Evolutionary conservation across 2,888 invertebrate genomes (phyloP), one percentile per base, ranked within the genome.

Genomic region (Dasypogon diadema): DNA sequence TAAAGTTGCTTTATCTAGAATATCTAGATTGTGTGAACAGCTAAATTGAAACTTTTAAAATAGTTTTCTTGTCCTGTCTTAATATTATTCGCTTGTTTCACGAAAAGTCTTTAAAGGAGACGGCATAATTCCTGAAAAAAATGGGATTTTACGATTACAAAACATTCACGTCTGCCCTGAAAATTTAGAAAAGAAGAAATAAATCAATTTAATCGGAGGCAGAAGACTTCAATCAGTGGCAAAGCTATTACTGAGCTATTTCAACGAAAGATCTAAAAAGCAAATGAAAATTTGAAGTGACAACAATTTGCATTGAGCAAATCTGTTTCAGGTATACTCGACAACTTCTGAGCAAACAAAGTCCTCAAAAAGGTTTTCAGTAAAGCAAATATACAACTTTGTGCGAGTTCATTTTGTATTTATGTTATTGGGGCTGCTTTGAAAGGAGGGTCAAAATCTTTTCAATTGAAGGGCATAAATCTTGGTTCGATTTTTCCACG

Each of bases 221-320:
- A n/a, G n/a, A n/a, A n/a, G n/a, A n/a, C n/a, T n/a, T n/a, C n/a
- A n/a, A n/a, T n/a, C n/a, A 37, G 60, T 37, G 21, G 42, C 42
- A 12, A 42, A 42, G 2, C 37, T 60, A 12, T 21, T 60, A 18
- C 60, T 18, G 16, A 10, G 30, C 30, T 16, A 18, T 30, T 14
- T 37, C 60, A 37, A n/a, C 16, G 16, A n/a, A 60, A 60, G 60
- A 37, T 60, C 60, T 60, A 34, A 68, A 42, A 24, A 34, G 37
- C n/a, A n/a, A 68, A 68, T 68, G 48, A 68, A 48, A 68, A 48
- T 68, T 48, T 68, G 65, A 68, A 68, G 65, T 68, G 65, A 14
- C 65, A 68, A 68, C 65, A 46, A 68, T 68, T 68, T 68, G 65
- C 65, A 48, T 68, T 24, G 48, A 68, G 65, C 65, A 68, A 68